phyloP scores from a whole-genome alignment of 2,113 vertebrate species.

The Sylvilagus bachmani region DNA sequence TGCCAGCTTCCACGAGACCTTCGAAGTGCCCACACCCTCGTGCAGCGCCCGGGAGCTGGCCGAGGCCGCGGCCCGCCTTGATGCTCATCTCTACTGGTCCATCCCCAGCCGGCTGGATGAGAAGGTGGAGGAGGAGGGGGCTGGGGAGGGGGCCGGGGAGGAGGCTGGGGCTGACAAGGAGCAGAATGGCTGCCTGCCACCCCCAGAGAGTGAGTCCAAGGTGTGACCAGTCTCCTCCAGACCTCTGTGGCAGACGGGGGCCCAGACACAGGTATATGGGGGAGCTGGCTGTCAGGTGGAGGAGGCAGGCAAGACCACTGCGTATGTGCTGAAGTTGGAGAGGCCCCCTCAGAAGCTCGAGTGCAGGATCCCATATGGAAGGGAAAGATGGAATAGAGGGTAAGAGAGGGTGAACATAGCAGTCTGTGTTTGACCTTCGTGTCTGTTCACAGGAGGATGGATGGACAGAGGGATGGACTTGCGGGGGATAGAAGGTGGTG shows the following conservation, averaged over 20 bases:
- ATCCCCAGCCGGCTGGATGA: conserved; percentile 96
- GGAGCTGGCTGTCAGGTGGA: neutral
- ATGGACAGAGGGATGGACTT: neutral
- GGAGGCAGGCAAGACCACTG: neutral
- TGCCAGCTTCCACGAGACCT: conserved; percentile 95
- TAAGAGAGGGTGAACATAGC: neutral
- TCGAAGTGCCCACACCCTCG: conserved; percentile 95
- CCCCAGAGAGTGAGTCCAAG: conserved; percentile 91
- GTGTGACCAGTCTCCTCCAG: conserved; percentile 84
- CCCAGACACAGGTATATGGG: conserved; percentile 15
- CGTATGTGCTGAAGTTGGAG: neutral
- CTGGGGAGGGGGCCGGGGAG: conserved; percentile 85
- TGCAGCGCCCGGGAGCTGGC: conserved; percentile 94
- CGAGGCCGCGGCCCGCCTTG: conserved; percentile 91
- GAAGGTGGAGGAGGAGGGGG: conserved; percentile 90
- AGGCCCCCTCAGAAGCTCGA: conserved; percentile 10
- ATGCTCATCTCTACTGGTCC: conserved; percentile 98
- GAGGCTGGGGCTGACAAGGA: conserved; percentile 82
- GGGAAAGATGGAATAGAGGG: neutral
- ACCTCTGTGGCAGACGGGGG: conserved; percentile 53
- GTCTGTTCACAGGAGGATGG: conserved; percentile 2
- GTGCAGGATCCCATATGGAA: neutral
- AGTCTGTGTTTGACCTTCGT: conserved; percentile 61
- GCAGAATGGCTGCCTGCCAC: conserved; percentile 89
- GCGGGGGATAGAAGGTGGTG: neutral